Evolutionary conservation across 2,888 invertebrate genomes (phyloP).

Genomic region (Horisme vitalbata): DNA sequence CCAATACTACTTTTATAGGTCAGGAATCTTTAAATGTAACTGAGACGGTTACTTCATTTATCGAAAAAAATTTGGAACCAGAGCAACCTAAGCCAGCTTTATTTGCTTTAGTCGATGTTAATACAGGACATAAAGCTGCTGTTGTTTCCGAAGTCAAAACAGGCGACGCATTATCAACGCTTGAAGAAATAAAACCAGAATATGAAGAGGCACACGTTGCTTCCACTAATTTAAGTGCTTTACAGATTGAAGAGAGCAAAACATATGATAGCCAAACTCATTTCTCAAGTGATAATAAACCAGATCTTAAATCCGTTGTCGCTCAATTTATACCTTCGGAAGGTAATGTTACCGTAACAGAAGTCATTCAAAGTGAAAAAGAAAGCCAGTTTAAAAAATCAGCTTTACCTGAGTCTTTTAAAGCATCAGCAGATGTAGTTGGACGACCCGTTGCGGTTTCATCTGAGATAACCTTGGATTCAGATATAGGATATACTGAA

Average conservation of each 20-base stretch:
- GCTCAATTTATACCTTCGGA: constrained; percentile 52
- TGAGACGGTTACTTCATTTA: constrained; percentile 75
- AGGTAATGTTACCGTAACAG: constrained; percentile 57
- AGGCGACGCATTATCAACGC: constrained; percentile 52
- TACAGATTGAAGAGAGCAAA: constrained; percentile 67
- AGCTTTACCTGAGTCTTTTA: constrained; percentile 43
- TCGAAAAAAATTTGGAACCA: constrained; percentile 72
- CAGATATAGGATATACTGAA: constrained; percentile 54
- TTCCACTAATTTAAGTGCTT: constrained; percentile 52
- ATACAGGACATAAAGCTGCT: constrained; percentile 77
- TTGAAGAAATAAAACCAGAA: constrained; percentile 46
- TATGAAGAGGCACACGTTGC: constrained; percentile 61
- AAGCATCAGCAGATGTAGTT: constrained; percentile 67
- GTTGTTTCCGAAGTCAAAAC: constrained; percentile 71
- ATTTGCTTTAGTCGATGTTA: constrained; percentile 78
- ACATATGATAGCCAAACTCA: constrained; percentile 68
- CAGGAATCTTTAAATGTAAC: constrained; percentile 84
- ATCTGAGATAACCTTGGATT: constrained; percentile 71
- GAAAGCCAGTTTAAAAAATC: constrained; percentile 50
- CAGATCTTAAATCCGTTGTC: constrained; percentile 53
- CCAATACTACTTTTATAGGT: constrained; percentile 80
- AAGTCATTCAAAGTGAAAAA: constrained; percentile 65
- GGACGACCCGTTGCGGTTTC: constrained; percentile 78
- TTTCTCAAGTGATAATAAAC: constrained; percentile 44
- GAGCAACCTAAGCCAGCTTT: constrained; percentile 59